Base-by-base conservation (phyloP, 2,797 vertebrate species). In the Etheostoma nigrum region DNA sequence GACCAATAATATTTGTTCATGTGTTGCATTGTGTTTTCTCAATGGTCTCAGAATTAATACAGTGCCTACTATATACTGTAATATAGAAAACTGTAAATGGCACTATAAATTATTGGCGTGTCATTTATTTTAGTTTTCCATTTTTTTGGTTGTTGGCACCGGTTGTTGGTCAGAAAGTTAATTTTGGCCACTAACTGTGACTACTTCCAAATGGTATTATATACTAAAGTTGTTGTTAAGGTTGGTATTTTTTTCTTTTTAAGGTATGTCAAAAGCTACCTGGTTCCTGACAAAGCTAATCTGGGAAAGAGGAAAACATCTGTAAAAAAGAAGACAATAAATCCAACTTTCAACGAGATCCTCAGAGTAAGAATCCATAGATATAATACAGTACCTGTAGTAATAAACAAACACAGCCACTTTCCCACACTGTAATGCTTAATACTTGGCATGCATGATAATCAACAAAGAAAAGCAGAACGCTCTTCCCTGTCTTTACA, bases 211-310 rank as follows among this genome's bases (percentile, higher is more conserved):
- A 6, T 49, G 4, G 18, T 67, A 30, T 27, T 48, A n/a, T 11
- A 36, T 51, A 18, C 2, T 16, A 1, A 23, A 13, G 1, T 8
- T 49, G 18, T 30, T 58, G 0, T 8, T 27, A 40, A 40, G 36
- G 36, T 16, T 9, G 4, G 16, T 60, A 1, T 30, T 54, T 53
- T 36, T 59, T 59, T 36, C 21, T 67, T 66, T 66, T 76, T 2
- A 62, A 99, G 98, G 63, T 99, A 99, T 30, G 96, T 99, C 13
- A 99, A 99, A 94, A 96, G 95, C 90, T 99, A 99, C 89, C 91
- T 99, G 66, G 93, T 95, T 67, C 97, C 98, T 64, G 97, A 98
- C 82, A 97, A 97, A 83, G 94, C 95, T 48, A 97, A 96, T 83
- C 89, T 98, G 80, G 97, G 97, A 80, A 99, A 99, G 93, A 96